Percentiles rank a stretch among this genome's conserved stretches.
Conservation (phyloP, 92 coral and sea anemone species). For the Heteractis magnifica region DNA sequence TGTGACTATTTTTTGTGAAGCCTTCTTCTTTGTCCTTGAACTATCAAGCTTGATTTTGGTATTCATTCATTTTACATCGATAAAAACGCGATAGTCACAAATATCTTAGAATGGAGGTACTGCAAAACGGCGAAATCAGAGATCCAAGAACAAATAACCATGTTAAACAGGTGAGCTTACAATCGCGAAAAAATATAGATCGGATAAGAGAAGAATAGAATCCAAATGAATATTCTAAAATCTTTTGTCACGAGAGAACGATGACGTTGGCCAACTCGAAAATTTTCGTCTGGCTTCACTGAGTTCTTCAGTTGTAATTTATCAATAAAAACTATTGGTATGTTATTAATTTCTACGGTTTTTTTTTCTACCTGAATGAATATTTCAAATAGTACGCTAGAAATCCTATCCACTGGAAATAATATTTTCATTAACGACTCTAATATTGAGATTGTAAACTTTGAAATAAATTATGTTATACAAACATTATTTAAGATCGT, state of each 20-base stretch:
- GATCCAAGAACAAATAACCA: constrained; percentile 9
- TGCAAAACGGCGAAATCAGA: constrained; percentile 14
- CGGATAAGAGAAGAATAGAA: too few species aligned
- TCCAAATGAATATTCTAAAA: too few species aligned
- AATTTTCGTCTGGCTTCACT: neutral
- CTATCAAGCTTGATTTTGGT: neutral
- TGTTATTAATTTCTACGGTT: too few species aligned
- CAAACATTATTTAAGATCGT: too few species aligned
- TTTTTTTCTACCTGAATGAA: too few species aligned
- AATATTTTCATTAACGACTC: too few species aligned
- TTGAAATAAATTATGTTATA: too few species aligned
- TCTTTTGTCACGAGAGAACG: neutral
- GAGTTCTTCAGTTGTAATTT: neutral
- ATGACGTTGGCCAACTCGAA: neutral
- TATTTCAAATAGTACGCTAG: too few species aligned
- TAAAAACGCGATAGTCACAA: neutral
- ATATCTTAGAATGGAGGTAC: constrained; percentile 14
- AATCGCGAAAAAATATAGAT: neutral
- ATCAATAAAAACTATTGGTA: neutral
- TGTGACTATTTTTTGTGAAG: neutral
- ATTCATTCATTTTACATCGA: neutral
- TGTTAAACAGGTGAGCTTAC: constrained; percentile 18
- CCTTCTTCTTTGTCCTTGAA: neutral
- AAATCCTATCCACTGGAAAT: too few species aligned
- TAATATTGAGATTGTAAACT: too few species aligned